phyloP scores from a whole-genome alignment of 2,113 vertebrate genomes.

The Cyanoramphus novaezelandiae region DNA sequence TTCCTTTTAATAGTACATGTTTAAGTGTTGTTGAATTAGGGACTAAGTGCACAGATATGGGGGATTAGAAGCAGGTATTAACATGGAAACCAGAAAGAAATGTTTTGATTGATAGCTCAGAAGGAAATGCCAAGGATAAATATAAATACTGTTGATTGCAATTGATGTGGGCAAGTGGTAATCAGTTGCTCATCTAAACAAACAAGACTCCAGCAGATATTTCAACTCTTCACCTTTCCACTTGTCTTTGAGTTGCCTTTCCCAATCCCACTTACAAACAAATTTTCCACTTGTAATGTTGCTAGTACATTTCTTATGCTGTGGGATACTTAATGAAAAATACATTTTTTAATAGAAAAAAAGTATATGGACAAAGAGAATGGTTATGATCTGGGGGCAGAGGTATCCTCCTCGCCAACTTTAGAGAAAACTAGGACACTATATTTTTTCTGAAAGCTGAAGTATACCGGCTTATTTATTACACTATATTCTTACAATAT shows the following conservation, averaged over 20 bases:
- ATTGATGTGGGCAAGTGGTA: constrained; percentile 58
- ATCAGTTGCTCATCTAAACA: constrained; percentile 64
- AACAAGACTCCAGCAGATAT: constrained; percentile 59
- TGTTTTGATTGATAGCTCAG: constrained; percentile 48
- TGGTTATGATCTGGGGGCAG: background rate
- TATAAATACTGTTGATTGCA: constrained; percentile 65
- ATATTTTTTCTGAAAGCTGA: background rate
- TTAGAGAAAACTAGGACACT: background rate
- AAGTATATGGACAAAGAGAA: background rate
- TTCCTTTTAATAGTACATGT: background rate
- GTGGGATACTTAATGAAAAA: background rate
- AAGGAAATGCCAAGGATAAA: constrained; percentile 60
- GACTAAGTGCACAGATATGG: background rate
- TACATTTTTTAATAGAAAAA: background rate
- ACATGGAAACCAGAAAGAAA: background rate
- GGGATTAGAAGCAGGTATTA: background rate
- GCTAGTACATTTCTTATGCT: background rate
- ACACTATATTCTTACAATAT: background rate
- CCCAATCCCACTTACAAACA: background rate
- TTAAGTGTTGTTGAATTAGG: background rate
- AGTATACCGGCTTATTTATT: background rate
- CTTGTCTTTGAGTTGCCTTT: constrained; percentile 64
- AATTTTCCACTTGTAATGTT: background rate
- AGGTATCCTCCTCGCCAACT: background rate
- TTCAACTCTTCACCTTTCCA: constrained; percentile 56